phyloP scores from a whole-genome alignment of 2,113 vertebrate species.

The Anolis carolinensis region DNA sequence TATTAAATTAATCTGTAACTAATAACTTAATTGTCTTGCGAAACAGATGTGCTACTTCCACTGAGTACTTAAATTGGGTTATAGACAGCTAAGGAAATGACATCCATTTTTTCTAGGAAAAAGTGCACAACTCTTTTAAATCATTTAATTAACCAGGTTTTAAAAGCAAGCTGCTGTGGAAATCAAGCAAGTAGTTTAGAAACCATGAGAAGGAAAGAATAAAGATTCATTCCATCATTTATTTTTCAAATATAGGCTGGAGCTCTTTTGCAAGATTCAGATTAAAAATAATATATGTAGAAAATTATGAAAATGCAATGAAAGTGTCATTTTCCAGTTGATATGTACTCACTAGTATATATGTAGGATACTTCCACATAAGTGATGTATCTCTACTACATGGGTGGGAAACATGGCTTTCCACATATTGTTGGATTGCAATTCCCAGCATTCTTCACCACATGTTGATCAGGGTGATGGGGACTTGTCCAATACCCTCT shows the following conservation, averaged over 20 bases:
- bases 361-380: neutral
- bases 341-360: neutral
- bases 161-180: slow-evolving; percentile 8
- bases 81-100: slow-evolving; percentile 65
- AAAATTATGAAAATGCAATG: neutral
- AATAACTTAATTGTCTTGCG: slow-evolving; percentile 76
- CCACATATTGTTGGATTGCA: too few relatives aligned
- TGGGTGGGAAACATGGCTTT: too few relatives aligned
- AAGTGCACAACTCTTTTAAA: slow-evolving; percentile 48
- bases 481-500: too few relatives aligned
- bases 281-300: neutral
- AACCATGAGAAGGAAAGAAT: fast-evolving
- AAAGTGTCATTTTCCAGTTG: neutral
- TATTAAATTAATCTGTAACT: slow-evolving; percentile 72
- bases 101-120: slow-evolving; percentile 24
- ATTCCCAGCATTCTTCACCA: too few relatives aligned
- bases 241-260: neutral
- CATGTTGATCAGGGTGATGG: too few relatives aligned
- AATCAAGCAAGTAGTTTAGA: neutral
- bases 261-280: neutral
- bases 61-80: slow-evolving; percentile 68
- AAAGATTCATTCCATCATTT: neutral
- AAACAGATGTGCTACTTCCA: slow-evolving; percentile 74
- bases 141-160: slow-evolving; percentile 41
- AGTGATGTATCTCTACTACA: neutral